These are phyloP conservation scores for Agrilus mali DNA, from an alignment of 2,888 invertebrate species.

Conservation along the genomic window DNA sequence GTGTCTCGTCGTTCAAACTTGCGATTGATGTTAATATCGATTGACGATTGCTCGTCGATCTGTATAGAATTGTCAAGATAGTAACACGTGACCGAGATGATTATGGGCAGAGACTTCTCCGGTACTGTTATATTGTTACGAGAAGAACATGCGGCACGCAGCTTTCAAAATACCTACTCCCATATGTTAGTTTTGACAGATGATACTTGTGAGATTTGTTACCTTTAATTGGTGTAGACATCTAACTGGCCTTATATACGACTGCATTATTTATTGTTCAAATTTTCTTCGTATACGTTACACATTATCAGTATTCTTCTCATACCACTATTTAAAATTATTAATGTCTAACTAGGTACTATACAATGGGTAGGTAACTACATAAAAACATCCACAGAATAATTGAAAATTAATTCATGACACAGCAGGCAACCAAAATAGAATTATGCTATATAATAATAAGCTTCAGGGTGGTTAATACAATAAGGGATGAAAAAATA, in stretches of 20 bases:
- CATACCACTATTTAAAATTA: no score
- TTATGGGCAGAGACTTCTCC: slow-evolving; percentile 26
- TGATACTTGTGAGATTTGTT: slow-evolving; percentile 19
- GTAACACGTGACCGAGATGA: slow-evolving; percentile 33
- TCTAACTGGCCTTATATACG: slow-evolving; percentile 1
- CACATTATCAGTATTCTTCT: no score
- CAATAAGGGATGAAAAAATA: no score
- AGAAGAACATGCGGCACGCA: slow-evolving; percentile 17
- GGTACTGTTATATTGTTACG: slow-evolving; percentile 31
- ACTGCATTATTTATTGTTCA: no score
- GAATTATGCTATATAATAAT: no score
- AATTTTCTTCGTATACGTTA: no score
- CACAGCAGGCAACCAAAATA: no score
- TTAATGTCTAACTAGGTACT: no score
- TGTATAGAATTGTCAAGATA: slow-evolving; percentile 20
- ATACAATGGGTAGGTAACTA: no score
- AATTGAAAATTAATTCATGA: no score
- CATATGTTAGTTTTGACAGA: slow-evolving; percentile 27
- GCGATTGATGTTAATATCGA: neutral
- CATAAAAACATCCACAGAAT: no score
- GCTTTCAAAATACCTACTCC: slow-evolving; percentile 26
- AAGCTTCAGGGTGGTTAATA: no score
- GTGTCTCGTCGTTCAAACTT: slow-evolving; percentile 10
- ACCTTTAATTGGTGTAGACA: slow-evolving; percentile 17
- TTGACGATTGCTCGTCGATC: slow-evolving; percentile 8